Conservation (phyloP, 2,113 vertebrate genomes). For the Psophia crepitans region DNA sequence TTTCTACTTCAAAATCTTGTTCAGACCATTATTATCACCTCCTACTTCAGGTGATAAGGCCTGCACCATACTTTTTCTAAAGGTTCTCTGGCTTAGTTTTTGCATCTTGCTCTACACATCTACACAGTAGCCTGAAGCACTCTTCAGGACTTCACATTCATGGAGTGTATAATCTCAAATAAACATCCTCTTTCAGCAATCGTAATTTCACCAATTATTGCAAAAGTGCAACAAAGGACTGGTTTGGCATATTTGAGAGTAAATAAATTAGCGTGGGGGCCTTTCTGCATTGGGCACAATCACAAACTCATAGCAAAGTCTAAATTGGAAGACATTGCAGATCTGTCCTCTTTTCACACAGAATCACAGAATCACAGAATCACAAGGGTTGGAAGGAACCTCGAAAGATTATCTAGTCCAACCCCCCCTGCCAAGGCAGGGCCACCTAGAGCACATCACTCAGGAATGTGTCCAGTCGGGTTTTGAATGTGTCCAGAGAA, state of each 20-base stretch:
- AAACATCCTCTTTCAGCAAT: not conserved
- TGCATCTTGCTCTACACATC: not conserved
- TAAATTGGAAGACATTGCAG: not conserved
- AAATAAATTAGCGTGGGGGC: not conserved
- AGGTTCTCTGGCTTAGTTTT: not conserved
- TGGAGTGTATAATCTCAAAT: not conserved
- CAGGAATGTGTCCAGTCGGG: too few relatives aligned
- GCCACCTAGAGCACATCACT: too few relatives aligned
- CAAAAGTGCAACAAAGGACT: not conserved
- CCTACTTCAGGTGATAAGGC: not conserved
- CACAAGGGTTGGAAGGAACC: too few relatives aligned
- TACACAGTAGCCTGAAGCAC: not conserved
- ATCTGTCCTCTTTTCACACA: too few relatives aligned
- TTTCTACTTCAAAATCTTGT: not conserved
- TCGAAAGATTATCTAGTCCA: too few relatives aligned
- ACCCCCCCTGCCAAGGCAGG: too few relatives aligned
- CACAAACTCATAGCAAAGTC: not conserved
- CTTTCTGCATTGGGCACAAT: not conserved
- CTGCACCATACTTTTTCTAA: not conserved
- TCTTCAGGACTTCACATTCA: not conserved
- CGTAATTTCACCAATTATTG: not conserved
- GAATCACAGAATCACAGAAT: too few relatives aligned
- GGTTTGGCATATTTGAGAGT: not conserved
- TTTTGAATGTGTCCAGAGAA: too few relatives aligned
- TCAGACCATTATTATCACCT: not conserved